Evolutionary conservation across 2,797 vertebrate species (phyloP), one percentile per base, ranked within the genome.

Genomic region (Typhlichthys eigenmanni): DNA sequence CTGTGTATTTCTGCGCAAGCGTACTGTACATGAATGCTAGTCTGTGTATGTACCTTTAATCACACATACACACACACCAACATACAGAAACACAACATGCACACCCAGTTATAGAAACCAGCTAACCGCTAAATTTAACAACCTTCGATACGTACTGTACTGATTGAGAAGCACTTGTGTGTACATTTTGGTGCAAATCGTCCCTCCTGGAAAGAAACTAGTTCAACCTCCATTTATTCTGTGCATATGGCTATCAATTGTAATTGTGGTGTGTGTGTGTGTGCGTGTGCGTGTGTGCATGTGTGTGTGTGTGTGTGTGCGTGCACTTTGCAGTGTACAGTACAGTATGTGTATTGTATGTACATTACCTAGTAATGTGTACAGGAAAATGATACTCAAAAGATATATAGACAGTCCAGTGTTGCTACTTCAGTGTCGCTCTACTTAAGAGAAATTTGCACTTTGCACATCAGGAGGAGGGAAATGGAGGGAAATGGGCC

Each of bases 391-490:
- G 71, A 85, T 81, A 66, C 58, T 86, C 72, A 80, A 76, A 83
- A 82, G 66, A 86, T 87, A 78, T 80, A 71, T 71, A 86, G 78
- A 75, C 68, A 66, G 94, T 97, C 94, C 93, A 95, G 93, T 96
- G 95, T 96, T 97, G 93, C 89, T 80, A 87, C 81, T 82, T 81
- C 81, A 94, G 93, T 93, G 93, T 92, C 24, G 0, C 24, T 29
- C 93, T 95, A 95, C 94, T 96, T 96, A 94, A 95, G 93, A 93
- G 86, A 91, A 95, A 95, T 93, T 98, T 98, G 96, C 97, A 85
- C 94, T 98, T 99, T 99, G 97, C 97, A 98, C 97, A 99, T 96
- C 89, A 92, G 95, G 92, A 92, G 95, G 92, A 94, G 91, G 93
- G 92, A 87, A 83, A 93, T 88, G 11, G 80, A 75, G 75, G 65